Conservation (phyloP, 2,113 vertebrate species). For the Paradoxurus hermaphroditus region DNA sequence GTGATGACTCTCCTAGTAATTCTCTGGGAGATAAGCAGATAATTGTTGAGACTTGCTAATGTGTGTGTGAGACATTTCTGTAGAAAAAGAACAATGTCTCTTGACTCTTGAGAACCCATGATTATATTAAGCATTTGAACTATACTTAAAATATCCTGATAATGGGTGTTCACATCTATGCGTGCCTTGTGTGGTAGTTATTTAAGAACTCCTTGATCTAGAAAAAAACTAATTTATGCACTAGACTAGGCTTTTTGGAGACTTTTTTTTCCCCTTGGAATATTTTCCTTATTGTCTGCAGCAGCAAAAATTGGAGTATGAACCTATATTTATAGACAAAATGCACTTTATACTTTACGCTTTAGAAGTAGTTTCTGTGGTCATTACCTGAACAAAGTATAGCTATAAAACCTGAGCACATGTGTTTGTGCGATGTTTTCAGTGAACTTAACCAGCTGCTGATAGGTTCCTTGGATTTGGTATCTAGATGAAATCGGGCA, state of each 20-base stretch:
- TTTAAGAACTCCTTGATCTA: constrained; percentile 51
- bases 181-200: background rate
- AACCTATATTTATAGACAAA: background rate
- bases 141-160: constrained; percentile 62
- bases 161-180: constrained; percentile 12
- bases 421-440: background rate
- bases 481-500: constrained; percentile 14
- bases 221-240: background rate
- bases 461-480: background rate
- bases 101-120: constrained; percentile 62
- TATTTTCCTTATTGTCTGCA: background rate
- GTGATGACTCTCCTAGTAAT: constrained; percentile 44
- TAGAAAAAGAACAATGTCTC: constrained; percentile 18
- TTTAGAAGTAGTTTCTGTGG: background rate
- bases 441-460: background rate
- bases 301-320: background rate
- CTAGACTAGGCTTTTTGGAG: background rate
- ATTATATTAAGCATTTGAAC: constrained; percentile 66
- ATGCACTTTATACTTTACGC: background rate
- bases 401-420: background rate
- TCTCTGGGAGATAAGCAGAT: constrained; percentile 48
- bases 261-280: background rate
- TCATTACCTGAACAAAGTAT: background rate
- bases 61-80: constrained; percentile 54
- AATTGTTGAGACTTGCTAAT: constrained; percentile 71